A percentile compares a stretch with the other conserved stretches of the same genome.
Conservation (phyloP, 2,888 invertebrate genomes). For the Megamerina dolium region DNA sequence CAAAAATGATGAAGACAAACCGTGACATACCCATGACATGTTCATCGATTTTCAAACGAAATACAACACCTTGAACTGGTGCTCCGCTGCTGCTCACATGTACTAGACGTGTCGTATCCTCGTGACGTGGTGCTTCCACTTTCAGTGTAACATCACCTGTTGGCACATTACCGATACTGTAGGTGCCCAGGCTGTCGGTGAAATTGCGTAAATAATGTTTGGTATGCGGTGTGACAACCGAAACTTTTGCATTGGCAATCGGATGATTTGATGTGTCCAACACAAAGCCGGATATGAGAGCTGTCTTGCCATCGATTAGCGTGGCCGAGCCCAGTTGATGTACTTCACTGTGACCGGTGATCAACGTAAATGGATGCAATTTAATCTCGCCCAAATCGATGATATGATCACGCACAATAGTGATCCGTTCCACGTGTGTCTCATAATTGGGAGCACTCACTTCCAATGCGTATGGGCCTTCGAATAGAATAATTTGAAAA, state of each 20-base stretch:
- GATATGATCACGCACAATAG: conserved; percentile 27
- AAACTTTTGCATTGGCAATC: conserved; percentile 52
- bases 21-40: conserved; percentile 70
- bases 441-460: conserved; percentile 60
- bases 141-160: conserved; percentile 52
- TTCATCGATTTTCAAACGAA: conserved; percentile 63
- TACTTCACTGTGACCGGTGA: conserved; percentile 33
- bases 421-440: conserved; percentile 49
- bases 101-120: conserved; percentile 47
- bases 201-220: conserved; percentile 44
- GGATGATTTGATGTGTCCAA: conserved; percentile 58
- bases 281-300: conserved; percentile 52
- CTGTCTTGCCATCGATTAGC: conserved; percentile 5
- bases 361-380: conserved; percentile 25
- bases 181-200: conserved; percentile 40
- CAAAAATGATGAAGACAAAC: conserved; percentile 66
- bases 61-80: conserved; percentile 57
- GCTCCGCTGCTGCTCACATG: conserved; percentile 41
- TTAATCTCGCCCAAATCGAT: conserved; percentile 31
- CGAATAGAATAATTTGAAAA: conserved; percentile 66
- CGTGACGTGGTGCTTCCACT: conserved; percentile 58
- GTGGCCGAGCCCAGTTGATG: conserved; percentile 14
- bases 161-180: conserved; percentile 34
- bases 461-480: conserved; percentile 60
- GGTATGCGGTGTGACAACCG: conserved; percentile 46